These are phyloP conservation scores for Larimichthys crocea DNA, from an alignment of 2,113 vertebrate genomes.

Conservation along the genomic window DNA sequence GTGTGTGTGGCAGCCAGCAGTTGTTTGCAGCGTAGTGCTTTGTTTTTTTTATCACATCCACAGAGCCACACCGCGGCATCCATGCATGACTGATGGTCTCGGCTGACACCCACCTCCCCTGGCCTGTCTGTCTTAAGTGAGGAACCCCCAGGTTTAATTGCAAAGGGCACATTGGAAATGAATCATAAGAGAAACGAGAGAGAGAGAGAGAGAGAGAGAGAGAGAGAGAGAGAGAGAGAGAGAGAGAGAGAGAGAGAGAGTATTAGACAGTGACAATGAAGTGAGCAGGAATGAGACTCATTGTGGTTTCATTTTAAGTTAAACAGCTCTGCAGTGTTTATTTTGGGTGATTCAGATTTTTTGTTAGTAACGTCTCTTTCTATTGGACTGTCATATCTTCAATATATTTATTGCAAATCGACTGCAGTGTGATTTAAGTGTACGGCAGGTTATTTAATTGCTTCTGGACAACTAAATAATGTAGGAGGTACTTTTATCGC, in stretches of 20 bases:
- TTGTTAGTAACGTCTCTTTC: background rate
- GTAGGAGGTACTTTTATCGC: no score
- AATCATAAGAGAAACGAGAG: slow-evolving; percentile 56
- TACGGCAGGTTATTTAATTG: background rate
- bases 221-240: slow-evolving; percentile 1
- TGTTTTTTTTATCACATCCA: slow-evolving; percentile 39
- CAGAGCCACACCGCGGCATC: slow-evolving; percentile 37
- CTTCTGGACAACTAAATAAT: no score
- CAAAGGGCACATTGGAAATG: slow-evolving; percentile 76
- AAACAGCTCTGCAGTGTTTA: slow-evolving; percentile 15
- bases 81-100: slow-evolving; percentile 66
- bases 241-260: background rate
- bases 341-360: background rate
- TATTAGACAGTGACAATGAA: slow-evolving; percentile 2
- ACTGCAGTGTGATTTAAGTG: background rate
- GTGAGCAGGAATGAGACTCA: slow-evolving; percentile 11
- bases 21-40: slow-evolving; percentile 29
- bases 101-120: slow-evolving; percentile 59
- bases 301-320: slow-evolving; percentile 18
- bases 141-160: slow-evolving; percentile 70
- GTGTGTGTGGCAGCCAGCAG: slow-evolving; percentile 12
- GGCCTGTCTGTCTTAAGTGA: slow-evolving; percentile 72
- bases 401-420: background rate
- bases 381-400: background rate
- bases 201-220: background rate